phyloP scores from a whole-genome alignment of 2,888 invertebrate species.

The Agriopis leucophaearia region DNA sequence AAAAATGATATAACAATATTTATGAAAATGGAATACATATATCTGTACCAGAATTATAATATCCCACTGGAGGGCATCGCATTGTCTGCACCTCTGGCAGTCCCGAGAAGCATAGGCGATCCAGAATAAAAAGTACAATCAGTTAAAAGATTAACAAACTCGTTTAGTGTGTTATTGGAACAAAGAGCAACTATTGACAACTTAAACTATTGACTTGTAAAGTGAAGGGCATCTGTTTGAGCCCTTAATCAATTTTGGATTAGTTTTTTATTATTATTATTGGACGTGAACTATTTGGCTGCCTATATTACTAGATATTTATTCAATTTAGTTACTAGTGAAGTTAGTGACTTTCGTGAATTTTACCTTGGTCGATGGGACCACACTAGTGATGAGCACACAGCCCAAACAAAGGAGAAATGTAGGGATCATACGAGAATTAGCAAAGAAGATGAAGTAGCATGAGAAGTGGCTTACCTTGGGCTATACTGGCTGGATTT shows the following conservation, averaged over 20 bases:
- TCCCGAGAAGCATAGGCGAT: conserved; percentile 32
- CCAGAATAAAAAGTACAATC: conserved; percentile 27
- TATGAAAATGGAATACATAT: conserved; percentile 18
- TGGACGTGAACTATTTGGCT: too few relatives aligned
- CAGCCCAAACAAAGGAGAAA: not conserved
- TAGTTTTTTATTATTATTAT: too few relatives aligned
- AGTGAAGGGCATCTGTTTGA: too few relatives aligned
- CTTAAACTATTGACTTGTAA: too few relatives aligned
- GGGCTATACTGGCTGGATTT: conserved; percentile 61
- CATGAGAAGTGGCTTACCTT: conserved; percentile 60
- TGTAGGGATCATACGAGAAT: not conserved
- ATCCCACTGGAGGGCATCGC: conserved; percentile 35
- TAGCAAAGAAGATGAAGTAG: not conserved
- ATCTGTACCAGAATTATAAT: conserved; percentile 36
- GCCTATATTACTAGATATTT: not conserved
- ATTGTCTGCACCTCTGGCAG: conserved; percentile 33
- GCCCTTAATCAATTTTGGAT: too few relatives aligned
- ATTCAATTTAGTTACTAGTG: not conserved
- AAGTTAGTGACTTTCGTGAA: not conserved
- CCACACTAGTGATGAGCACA: not conserved
- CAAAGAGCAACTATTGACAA: not conserved
- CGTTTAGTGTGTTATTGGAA: not conserved
- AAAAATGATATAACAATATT: conserved; percentile 12
- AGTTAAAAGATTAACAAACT: conserved; percentile 10
- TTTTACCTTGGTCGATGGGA: not conserved